A percentile compares a stretch with the other conserved stretches of the same genome.
Conservation (phyloP, 2,113 vertebrate species). For the Nyctereutes procyonoides region DNA sequence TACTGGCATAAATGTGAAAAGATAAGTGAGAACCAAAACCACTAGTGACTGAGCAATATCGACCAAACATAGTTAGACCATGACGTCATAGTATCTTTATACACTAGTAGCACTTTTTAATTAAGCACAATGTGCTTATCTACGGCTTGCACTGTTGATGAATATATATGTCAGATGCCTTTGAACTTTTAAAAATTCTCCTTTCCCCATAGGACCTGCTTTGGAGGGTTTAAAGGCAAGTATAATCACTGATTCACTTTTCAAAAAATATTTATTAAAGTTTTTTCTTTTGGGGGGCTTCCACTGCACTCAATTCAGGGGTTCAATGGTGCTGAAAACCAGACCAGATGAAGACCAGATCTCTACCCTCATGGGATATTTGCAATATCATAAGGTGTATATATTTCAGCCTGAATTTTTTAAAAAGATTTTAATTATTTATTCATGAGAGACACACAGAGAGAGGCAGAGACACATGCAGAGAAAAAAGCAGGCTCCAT, state of each 20-base stretch:
- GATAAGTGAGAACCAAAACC: not conserved
- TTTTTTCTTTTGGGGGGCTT: not conserved
- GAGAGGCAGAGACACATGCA: no score
- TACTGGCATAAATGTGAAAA: not conserved
- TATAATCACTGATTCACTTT: not conserved
- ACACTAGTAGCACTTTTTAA: no score
- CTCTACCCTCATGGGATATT: not conserved
- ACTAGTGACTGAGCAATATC: no score
- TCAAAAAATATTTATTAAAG: not conserved
- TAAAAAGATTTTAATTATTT: no score
- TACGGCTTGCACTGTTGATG: not conserved
- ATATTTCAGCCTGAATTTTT: conserved; percentile 3
- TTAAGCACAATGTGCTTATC: not conserved
- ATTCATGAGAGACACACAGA: no score
- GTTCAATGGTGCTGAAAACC: not conserved
- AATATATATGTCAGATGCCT: not conserved
- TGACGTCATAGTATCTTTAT: not conserved
- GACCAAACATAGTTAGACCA: no score
- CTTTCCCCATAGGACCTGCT: not conserved
- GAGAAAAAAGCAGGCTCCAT: no score
- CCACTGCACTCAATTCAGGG: not conserved
- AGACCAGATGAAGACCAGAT: not conserved
- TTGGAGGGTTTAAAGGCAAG: not conserved
- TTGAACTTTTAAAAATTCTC: not conserved
- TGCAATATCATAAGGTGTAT: not conserved